A percentile compares a stretch with the other conserved stretches of the same genome.
Conservation (phyloP, 2,888 invertebrate genomes). For the Tetanocera ferruginea region DNA sequence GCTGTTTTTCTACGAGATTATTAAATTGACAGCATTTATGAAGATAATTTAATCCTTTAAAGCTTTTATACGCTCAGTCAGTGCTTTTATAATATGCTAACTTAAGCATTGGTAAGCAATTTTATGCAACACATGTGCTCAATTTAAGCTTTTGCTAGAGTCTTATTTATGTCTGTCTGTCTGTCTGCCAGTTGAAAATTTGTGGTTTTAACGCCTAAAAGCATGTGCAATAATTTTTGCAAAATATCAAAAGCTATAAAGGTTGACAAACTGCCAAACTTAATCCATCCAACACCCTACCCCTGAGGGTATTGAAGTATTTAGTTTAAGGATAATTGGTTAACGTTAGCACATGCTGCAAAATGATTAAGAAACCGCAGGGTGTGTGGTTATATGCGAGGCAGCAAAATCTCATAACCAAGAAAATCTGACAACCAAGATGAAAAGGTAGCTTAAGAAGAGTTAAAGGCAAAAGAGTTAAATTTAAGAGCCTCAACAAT, state of each 20-base stretch:
- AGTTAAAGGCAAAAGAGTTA: neutral
- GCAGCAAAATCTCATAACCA: neutral
- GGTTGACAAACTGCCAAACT: slow-evolving; percentile 16
- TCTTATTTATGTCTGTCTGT: neutral
- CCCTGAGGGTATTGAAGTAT: slow-evolving; percentile 19
- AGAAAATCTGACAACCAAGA: neutral
- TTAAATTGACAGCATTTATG: no score
- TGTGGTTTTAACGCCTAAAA: slow-evolving; percentile 6
- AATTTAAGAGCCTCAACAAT: neutral
- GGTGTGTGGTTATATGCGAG: neutral
- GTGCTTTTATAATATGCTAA: neutral
- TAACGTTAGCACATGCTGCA: slow-evolving; percentile 14
- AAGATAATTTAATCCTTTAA: neutral
- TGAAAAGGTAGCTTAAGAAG: neutral
- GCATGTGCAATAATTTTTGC: neutral
- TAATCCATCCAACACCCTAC: neutral
- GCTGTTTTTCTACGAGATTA: no score
- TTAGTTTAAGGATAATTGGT: slow-evolving; percentile 30
- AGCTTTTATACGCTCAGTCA: neutral
- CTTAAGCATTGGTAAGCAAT: neutral
- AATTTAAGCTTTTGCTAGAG: no score
- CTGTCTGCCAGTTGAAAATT: neutral
- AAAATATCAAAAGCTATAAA: slow-evolving; percentile 5
- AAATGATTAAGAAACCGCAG: slow-evolving; percentile 16
- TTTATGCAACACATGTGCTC: neutral